Conservation (phyloP, 2,113 vertebrate genomes). For the Eublepharis macularius region DNA sequence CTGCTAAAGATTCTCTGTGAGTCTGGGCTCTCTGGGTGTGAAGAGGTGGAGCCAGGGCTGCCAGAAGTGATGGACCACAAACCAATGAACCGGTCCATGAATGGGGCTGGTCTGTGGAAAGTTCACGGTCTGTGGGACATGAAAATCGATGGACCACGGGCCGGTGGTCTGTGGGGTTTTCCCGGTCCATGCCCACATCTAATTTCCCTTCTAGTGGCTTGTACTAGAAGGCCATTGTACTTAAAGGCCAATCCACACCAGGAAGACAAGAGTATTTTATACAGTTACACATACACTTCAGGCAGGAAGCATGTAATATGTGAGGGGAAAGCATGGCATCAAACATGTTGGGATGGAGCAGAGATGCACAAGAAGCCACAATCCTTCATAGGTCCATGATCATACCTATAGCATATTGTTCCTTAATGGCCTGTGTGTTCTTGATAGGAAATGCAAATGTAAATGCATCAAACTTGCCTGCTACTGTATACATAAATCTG, state of each 20-base stretch:
- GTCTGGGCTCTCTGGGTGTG: too few relatives aligned
- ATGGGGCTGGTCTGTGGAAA: too few relatives aligned
- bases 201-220: slow-evolving; percentile 63
- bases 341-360: neutral
- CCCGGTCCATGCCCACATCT: too few relatives aligned
- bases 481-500: neutral
- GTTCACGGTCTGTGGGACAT: too few relatives aligned
- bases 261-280: neutral
- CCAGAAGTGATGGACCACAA: too few relatives aligned
- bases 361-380: neutral
- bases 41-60: too few relatives aligned
- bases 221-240: slow-evolving; percentile 49
- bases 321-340: neutral
- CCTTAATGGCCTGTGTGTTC: neutral
- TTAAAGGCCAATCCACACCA: neutral
- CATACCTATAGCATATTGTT: neutral
- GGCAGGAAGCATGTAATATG: neutral
- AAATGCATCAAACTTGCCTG: neutral
- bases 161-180: too few relatives aligned
- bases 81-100: too few relatives aligned
- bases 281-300: neutral
- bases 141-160: too few relatives aligned
- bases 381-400: neutral
- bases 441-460: neutral
- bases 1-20: too few relatives aligned